Percentiles rank a stretch among this genome's conserved stretches.
These are phyloP conservation scores for Pachyramphus minor DNA, from an alignment of 2,113 vertebrate genomes.

Conservation along the genomic window DNA sequence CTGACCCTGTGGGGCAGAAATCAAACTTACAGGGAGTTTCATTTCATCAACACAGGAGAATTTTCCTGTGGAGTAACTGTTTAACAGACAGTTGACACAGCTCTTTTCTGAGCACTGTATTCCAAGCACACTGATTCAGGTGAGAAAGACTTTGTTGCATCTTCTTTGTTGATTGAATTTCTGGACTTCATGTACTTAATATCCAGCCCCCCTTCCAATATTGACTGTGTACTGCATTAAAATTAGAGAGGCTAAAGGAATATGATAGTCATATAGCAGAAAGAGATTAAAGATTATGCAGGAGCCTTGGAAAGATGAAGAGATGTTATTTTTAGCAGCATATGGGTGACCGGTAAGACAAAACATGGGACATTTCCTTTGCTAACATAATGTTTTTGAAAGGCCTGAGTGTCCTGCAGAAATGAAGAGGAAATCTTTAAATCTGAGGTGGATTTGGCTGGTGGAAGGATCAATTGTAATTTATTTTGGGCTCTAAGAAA, in stretches of 20 bases:
- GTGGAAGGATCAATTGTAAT: background rate
- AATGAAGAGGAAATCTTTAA: background rate
- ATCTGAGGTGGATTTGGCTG: background rate
- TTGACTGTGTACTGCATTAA: too few species aligned
- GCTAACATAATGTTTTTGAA: background rate
- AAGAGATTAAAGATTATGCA: background rate
- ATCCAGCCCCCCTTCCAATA: background rate
- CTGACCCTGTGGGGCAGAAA: background rate
- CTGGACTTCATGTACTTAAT: background rate
- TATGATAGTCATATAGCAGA: background rate
- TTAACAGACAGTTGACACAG: background rate
- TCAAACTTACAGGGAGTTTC: accelerated
- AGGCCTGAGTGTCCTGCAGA: background rate
- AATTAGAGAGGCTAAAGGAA: background rate
- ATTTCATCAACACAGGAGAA: background rate
- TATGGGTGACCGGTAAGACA: background rate
- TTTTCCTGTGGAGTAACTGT: background rate
- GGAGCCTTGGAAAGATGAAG: background rate
- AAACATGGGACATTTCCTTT: background rate
- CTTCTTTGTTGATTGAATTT: background rate
- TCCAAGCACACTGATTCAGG: background rate
- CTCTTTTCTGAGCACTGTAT: background rate
- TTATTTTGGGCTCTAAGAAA: background rate
- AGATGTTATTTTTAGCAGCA: background rate
- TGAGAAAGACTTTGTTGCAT: background rate